Evolutionary conservation across 2,113 vertebrate species (phyloP), one percentile per base, ranked within the genome.

Genomic region (Bucco capensis): DNA sequence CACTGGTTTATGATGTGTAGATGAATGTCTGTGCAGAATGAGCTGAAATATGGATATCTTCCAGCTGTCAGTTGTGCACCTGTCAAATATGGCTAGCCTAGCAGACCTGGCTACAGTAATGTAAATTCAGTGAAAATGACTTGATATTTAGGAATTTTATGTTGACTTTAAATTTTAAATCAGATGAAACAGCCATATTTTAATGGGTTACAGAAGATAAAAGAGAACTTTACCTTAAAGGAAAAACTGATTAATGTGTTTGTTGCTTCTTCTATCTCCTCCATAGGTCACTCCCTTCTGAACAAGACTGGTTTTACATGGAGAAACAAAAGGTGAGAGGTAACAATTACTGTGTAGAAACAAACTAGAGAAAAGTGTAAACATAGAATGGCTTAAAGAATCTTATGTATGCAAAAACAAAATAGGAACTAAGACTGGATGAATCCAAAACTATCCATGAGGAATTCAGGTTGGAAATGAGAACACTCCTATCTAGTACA

Each of bases 141-240:
- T 88, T 92, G 75, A 90, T 72, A 86, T 95, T 93, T 95, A 87
- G 46, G 60, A 6, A 58, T 78, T 91, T 77, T 54, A n/a, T 82
- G 16, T 25, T 94, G 54, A 82, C 56, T 92, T 88, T 46, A 80
- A 86, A 47, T 50, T 89, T 42, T 57, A 85, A 77, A 25, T 83
- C 38, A 30, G 49, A 24, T 23, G 2, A 73, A 86, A 95, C 46
- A 73, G 25, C 1, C 40, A 44, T 73, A 35, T 58, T 79, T 38
- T 23, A 58, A 83, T 14, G 19, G 75, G 30, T 38, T 47, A 65
- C 7, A 37, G 12, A 88, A 90, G 53, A 54, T 51, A 74, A 84
- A 89, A 53, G 8, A 61, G 6, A 64, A 67, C 42, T 15, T 75
- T 74, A 70, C 51, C 17, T 70, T 19, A 75, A 46, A 76, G 6